These are phyloP conservation scores for Meloidogyne hapla DNA, from an alignment of 1,140 invertebrate species.

Conservation along the genomic window DNA sequence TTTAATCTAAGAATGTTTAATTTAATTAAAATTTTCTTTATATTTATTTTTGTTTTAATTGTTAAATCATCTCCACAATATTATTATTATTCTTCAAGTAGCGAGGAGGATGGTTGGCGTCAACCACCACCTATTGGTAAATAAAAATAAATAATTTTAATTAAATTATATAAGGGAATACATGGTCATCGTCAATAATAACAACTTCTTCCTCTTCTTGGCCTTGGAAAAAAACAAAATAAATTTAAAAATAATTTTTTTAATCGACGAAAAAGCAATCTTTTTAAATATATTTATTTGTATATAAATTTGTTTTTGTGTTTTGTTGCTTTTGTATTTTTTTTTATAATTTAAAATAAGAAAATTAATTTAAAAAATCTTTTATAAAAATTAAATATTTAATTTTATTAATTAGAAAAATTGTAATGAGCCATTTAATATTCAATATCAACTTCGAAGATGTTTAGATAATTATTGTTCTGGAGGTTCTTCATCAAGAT, in stretches of 20 bases:
- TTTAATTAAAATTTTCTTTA: background rate
- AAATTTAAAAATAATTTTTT: background rate
- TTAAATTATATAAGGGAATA: background rate
- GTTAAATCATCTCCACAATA: background rate
- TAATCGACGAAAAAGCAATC: too few relatives aligned
- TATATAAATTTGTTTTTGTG: background rate
- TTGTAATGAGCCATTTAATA: constrained; percentile 21
- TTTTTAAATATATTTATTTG: too few relatives aligned
- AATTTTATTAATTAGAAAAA: background rate
- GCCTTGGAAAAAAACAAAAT: background rate
- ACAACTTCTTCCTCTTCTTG: background rate
- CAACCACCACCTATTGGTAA: background rate
- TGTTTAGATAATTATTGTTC: constrained; percentile 52
- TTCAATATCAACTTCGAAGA: constrained; percentile 46
- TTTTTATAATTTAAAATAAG: background rate
- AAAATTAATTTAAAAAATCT: constrained; percentile 7
- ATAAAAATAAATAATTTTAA: background rate
- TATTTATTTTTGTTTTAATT: background rate
- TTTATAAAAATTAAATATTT: constrained; percentile 1
- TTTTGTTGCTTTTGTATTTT: background rate
- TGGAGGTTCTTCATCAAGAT: constrained; percentile 17
- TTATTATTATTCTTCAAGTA: background rate
- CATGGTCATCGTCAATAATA: background rate
- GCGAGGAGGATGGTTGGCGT: background rate
- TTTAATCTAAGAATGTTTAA: background rate